A percentile compares a stretch with the other conserved stretches of the same genome.
phyloP scores from a whole-genome alignment of 2,113 vertebrate genomes.

The Misgurnus anguillicaudatus region DNA sequence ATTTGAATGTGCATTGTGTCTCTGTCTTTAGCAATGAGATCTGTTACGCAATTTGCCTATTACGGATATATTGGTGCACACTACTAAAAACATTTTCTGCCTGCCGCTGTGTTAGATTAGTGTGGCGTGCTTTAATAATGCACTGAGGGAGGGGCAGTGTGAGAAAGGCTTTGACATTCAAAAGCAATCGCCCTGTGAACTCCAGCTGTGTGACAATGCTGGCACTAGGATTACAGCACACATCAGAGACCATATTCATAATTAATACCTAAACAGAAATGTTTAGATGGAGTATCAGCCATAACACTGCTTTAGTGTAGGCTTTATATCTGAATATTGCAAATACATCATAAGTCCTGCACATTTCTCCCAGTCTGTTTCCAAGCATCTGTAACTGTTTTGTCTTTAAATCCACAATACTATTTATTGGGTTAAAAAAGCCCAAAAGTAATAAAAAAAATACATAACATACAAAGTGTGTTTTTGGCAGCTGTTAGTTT shows the following conservation, averaged over 20 bases:
- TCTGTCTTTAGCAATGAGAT: too few relatives aligned
- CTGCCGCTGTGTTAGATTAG: conserved; percentile 46
- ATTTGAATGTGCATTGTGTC: neutral
- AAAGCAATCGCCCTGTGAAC: conserved; percentile 39
- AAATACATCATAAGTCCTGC: too few relatives aligned
- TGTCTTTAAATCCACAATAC: too few relatives aligned
- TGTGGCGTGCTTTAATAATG: conserved; percentile 51
- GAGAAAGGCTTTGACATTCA: conserved; percentile 47
- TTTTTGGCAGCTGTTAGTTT: too few relatives aligned
- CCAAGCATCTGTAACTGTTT: too few relatives aligned
- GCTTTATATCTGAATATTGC: too few relatives aligned
- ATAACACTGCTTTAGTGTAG: too few relatives aligned
- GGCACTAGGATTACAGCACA: conserved; percentile 31
- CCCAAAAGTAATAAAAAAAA: too few relatives aligned
- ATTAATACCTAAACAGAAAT: neutral
- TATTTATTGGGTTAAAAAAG: too few relatives aligned
- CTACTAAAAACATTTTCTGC: conserved; percentile 1
- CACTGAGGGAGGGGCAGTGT: conserved; percentile 33
- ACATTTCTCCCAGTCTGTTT: too few relatives aligned
- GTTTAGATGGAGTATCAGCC: too few relatives aligned
- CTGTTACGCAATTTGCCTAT: neutral
- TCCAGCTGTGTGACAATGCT: conserved; percentile 51
- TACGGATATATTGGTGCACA: neutral
- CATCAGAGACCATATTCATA: neutral
- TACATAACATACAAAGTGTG: too few relatives aligned